Conservation (phyloP, 2,888 invertebrate species). For the Branchipolynoe longqiensis region DNA sequence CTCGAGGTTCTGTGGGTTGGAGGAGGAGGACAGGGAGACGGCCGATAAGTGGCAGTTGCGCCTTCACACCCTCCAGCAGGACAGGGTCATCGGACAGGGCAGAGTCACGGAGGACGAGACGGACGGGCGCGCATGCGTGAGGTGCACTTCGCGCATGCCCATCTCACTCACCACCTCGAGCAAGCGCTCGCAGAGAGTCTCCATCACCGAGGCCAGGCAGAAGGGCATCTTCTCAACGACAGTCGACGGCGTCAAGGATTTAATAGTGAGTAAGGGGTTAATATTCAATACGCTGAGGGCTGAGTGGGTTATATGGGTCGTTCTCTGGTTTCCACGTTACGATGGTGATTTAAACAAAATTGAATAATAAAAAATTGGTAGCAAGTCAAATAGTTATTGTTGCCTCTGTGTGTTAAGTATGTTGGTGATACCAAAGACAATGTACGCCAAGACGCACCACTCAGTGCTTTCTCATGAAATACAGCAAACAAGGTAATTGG, state of each 20-base stretch:
- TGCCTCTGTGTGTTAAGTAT: too few species aligned
- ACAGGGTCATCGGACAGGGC: constrained; percentile 15
- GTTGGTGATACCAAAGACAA: too few species aligned
- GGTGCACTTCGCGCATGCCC: background rate
- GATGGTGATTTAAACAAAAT: too few species aligned
- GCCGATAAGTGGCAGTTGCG: constrained; percentile 44
- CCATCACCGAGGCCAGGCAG: background rate
- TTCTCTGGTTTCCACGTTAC: background rate
- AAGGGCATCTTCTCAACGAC: background rate
- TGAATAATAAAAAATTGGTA: too few species aligned
- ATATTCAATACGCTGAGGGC: background rate
- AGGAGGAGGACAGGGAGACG: background rate
- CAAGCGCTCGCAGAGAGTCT: background rate
- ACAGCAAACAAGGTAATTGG: too few species aligned
- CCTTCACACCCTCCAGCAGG: background rate
- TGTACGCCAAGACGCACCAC: too few species aligned
- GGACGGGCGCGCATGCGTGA: background rate
- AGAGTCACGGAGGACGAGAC: background rate
- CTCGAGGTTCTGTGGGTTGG: constrained; percentile 47
- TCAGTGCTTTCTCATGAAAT: too few species aligned
- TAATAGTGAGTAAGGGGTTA: background rate
- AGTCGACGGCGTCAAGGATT: constrained; percentile 2
- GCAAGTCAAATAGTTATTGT: too few species aligned
- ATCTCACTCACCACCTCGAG: background rate
- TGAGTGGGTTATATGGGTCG: background rate